Conservation (phyloP, 1,140 invertebrate genomes). For the Drosophila nebulosa region DNA sequence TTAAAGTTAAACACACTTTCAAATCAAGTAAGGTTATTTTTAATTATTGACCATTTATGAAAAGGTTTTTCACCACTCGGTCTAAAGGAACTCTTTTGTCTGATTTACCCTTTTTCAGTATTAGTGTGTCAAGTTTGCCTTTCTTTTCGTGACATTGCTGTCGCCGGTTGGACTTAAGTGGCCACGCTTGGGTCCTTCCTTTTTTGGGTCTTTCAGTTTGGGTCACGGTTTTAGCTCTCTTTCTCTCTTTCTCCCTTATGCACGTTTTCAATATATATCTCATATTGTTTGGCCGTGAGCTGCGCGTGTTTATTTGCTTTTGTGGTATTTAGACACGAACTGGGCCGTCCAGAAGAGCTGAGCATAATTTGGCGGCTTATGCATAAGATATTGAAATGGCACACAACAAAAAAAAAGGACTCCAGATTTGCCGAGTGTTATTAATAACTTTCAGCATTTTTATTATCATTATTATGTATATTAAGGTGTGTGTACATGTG, state of each 20-base stretch:
- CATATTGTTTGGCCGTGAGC: slow-evolving; percentile 74
- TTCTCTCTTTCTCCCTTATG: slow-evolving; percentile 21
- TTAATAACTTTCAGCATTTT: slow-evolving; percentile 64
- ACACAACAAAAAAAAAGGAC: slow-evolving; percentile 15
- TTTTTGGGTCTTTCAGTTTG: neutral
- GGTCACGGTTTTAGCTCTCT: neutral
- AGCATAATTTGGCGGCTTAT: slow-evolving; percentile 45
- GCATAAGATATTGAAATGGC: slow-evolving; percentile 68
- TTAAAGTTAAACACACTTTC: too few species aligned
- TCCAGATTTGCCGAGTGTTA: slow-evolving; percentile 43
- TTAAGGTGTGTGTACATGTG: slow-evolving; percentile 42
- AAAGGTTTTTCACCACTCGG: neutral
- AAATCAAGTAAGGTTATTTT: too few species aligned
- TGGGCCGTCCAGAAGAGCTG: slow-evolving; percentile 3
- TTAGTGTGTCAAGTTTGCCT: slow-evolving; percentile 72
- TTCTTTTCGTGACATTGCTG: slow-evolving; percentile 44
- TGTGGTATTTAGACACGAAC: slow-evolving; percentile 66
- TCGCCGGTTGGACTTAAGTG: slow-evolving; percentile 59
- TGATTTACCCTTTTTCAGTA: slow-evolving; percentile 31
- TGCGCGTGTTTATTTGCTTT: slow-evolving; percentile 70
- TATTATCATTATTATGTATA: slow-evolving; percentile 57
- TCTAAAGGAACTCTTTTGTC: neutral
- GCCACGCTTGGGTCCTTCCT: slow-evolving; percentile 6
- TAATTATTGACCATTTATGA: too few species aligned
- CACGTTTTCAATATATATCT: slow-evolving; percentile 77